Conservation (phyloP, 2,113 vertebrate genomes). For the Enhydra lutris region DNA sequence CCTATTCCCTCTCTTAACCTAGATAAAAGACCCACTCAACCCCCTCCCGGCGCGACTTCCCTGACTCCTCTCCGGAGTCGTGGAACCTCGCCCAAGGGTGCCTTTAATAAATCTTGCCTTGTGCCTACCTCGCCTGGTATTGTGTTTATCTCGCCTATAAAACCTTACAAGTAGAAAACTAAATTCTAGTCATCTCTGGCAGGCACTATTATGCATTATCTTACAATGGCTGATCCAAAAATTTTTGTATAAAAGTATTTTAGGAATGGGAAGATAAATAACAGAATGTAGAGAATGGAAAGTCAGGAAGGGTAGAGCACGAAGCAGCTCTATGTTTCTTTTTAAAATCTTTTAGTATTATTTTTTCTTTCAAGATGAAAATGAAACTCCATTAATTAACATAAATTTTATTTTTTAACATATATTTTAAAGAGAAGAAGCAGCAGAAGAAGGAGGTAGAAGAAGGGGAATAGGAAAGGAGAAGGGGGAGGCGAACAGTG, state of each 20-base stretch:
- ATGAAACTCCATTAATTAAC: conserved; percentile 23
- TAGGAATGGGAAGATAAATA: not conserved
- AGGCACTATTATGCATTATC: not conserved
- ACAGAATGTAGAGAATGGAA: not conserved
- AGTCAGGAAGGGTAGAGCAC: not conserved
- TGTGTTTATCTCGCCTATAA: too few species aligned
- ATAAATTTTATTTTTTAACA: not conserved
- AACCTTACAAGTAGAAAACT: not conserved
- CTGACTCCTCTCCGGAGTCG: too few species aligned
- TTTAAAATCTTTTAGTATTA: not conserved
- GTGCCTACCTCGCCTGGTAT: too few species aligned
- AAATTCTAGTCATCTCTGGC: not conserved
- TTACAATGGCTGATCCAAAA: not conserved
- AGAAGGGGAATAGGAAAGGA: not conserved
- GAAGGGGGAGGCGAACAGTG: too few species aligned
- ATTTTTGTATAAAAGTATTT: not conserved
- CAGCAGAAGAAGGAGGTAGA: too few species aligned
- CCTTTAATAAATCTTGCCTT: too few species aligned
- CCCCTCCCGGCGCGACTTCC: too few species aligned
- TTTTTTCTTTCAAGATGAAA: not conserved
- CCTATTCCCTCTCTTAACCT: too few species aligned
- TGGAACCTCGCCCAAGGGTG: too few species aligned
- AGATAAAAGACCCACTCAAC: too few species aligned
- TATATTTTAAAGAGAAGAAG: not conserved
- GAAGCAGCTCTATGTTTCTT: not conserved